These are phyloP conservation scores for Trachythela sp. DNA, from an alignment of 64 coral and sea anemone genomes.

Conservation along the genomic window DNA sequence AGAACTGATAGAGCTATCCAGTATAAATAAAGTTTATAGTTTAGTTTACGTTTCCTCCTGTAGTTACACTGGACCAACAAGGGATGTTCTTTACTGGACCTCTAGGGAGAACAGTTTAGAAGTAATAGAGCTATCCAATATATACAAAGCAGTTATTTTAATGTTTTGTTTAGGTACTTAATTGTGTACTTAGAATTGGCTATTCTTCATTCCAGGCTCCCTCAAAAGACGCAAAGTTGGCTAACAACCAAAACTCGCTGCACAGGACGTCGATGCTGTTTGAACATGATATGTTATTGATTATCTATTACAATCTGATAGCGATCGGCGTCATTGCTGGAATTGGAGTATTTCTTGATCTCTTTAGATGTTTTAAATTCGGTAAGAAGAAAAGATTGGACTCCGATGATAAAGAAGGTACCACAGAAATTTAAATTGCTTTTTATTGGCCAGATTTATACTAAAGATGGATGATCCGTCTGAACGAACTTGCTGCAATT, in stretches of 20 bases:
- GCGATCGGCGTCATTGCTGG: background rate
- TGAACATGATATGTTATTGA: background rate
- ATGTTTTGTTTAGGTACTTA: background rate
- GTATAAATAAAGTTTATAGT: too few relatives aligned
- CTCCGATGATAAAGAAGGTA: background rate
- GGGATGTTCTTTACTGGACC: too few relatives aligned
- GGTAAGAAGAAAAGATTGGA: background rate
- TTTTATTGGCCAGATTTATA: too few relatives aligned
- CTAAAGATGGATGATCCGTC: too few relatives aligned
- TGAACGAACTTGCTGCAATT: too few relatives aligned
- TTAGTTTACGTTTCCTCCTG: too few relatives aligned
- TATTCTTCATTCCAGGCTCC: background rate
- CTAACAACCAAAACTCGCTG: background rate
- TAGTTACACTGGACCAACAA: too few relatives aligned
- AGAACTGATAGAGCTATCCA: too few relatives aligned
- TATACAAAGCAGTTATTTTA: background rate
- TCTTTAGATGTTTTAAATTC: background rate
- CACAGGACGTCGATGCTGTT: slow-evolving; percentile 1
- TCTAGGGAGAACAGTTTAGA: too few relatives aligned
- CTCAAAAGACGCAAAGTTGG: background rate
- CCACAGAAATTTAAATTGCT: background rate
- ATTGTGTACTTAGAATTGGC: background rate
- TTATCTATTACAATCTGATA: slow-evolving; percentile 1
- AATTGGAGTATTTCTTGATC: background rate
- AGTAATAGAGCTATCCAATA: background rate